These are phyloP conservation scores for Phaonia tiefii DNA, from an alignment of 2,888 invertebrate species.

Conservation along the genomic window DNA sequence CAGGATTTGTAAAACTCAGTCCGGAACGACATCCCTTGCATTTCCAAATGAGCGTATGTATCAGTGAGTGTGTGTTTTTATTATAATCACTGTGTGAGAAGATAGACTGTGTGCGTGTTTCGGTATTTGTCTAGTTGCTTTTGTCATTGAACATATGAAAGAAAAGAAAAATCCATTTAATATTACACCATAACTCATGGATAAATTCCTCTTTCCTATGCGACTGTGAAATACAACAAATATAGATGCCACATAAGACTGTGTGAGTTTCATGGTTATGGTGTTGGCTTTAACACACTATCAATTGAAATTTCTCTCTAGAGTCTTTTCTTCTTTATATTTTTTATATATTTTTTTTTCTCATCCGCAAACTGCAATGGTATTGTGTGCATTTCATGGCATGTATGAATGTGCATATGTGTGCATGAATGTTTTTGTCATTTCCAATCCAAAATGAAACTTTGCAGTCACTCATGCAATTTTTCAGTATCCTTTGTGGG, in stretches of 20 bases:
- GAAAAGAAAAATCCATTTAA: slow-evolving; percentile 44
- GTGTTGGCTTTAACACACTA: slow-evolving; percentile 54
- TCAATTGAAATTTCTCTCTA: slow-evolving; percentile 57
- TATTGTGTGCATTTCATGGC: not conserved
- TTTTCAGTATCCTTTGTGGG: slow-evolving; percentile 46
- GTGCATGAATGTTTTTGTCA: not conserved
- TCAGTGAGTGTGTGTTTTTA: not conserved
- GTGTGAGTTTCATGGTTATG: slow-evolving; percentile 42
- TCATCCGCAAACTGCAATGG: not conserved
- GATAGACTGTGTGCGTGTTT: not conserved
- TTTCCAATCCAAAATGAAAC: slow-evolving; percentile 33
- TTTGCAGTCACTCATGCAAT: slow-evolving; percentile 52
- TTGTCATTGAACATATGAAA: slow-evolving; percentile 49
- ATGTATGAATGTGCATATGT: not conserved
- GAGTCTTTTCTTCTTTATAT: slow-evolving; percentile 40
- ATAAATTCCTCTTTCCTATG: slow-evolving; percentile 31
- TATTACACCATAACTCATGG: slow-evolving; percentile 54
- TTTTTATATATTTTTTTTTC: slow-evolving; percentile 29
- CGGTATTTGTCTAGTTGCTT: slow-evolving; percentile 6
- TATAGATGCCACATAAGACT: not conserved
- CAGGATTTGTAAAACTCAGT: no score
- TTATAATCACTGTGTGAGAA: not conserved
- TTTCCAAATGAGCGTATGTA: no score
- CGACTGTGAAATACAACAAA: not conserved
- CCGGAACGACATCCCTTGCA: no score